Base-by-base conservation (phyloP, 2,888 invertebrate genomes). In the Pammene fasciana region DNA sequence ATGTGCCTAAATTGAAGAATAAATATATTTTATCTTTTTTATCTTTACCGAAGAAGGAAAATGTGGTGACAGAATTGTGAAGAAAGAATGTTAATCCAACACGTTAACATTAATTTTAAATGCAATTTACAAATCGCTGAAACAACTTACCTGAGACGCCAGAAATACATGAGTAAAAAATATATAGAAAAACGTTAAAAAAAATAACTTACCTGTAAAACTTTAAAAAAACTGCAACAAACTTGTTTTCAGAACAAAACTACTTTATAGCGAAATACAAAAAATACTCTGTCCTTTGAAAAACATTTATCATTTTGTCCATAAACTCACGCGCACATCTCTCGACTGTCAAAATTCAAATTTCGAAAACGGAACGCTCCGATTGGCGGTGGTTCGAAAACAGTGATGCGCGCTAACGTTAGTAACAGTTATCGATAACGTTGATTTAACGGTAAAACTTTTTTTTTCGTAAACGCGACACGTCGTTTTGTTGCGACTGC, bases 221-320 rank as follows among this genome's bases (percentile, higher is more conserved):
- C 43, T 13, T 50, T 18, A 5, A 18, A 16, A 6, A 62, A n/a
- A n/a, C 61, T 0, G 50, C 18, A 62, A 38, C 11, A n/a, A 13
- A 41, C 48, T 26, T 4, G 68, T 56, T 68, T 71, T 41, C 38
- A 18, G 56, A 5, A 54, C 46, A 26, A n/a, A 52, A 59, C 82
- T 87, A 87, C 78, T 88, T 87, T 79, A 88, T 88, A 67, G 87
- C 75, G 57, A 87, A 88, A 80, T 88, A 84, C 78, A 86, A 72
- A 73, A 82, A 85, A 83, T 86, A 75, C 72, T 86, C 84, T 82
- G 81, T 82, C 72, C 78, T 76, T 71, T 70, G 76, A 67, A 72
- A 75, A 74, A 78, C 79, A 77, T 81, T 76, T 79, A 84, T 73
- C 87, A 88, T 87, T 77, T 83, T 85, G 79, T 78, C 73, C 70